Conservation (phyloP, 2,797 vertebrate species). For the Aplochiton taeniatus region DNA sequence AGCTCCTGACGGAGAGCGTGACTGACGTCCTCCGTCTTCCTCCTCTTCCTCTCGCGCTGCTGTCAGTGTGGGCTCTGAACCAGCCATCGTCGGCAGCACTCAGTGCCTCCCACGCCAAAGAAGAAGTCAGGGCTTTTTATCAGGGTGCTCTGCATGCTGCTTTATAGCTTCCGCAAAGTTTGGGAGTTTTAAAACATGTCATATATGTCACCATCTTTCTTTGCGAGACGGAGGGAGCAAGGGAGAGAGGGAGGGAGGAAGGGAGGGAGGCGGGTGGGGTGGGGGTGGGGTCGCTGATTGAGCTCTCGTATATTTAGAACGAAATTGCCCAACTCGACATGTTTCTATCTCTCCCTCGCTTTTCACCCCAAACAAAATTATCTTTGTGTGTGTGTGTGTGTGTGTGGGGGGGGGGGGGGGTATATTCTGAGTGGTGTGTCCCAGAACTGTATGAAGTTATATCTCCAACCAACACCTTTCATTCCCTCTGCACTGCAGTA, state of each 20-base stretch:
- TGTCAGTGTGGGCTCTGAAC: conserved; percentile 26
- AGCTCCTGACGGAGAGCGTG: conserved; percentile 33
- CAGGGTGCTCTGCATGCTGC: conserved; percentile 8
- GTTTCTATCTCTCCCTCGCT: neutral
- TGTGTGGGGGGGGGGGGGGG: too few relatives aligned
- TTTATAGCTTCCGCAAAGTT: conserved; percentile 13
- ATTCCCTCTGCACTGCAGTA: conserved; percentile 47
- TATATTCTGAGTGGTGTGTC: too few relatives aligned
- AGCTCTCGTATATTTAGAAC: conserved; percentile 3
- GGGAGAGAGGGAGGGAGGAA: conserved; percentile 6
- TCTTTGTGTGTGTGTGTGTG: neutral
- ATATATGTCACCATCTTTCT: conserved; percentile 35
- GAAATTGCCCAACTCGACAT: neutral
- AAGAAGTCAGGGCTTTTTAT: conserved; percentile 33
- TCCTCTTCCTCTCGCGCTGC: conserved; percentile 14
- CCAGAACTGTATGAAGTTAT: neutral
- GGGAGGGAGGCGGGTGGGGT: too few relatives aligned
- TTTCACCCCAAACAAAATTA: neutral
- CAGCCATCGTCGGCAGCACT: conserved; percentile 27
- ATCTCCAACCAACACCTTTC: neutral
- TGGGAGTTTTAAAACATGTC: conserved; percentile 8
- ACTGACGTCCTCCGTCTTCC: conserved; percentile 41
- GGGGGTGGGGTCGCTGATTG: neutral
- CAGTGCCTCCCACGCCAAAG: conserved; percentile 35
- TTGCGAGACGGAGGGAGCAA: conserved; percentile 12